A percentile compares a stretch with the other conserved stretches of the same genome.
phyloP scores from a whole-genome alignment of 2,113 vertebrate species.

The Oriolus oriolus region DNA sequence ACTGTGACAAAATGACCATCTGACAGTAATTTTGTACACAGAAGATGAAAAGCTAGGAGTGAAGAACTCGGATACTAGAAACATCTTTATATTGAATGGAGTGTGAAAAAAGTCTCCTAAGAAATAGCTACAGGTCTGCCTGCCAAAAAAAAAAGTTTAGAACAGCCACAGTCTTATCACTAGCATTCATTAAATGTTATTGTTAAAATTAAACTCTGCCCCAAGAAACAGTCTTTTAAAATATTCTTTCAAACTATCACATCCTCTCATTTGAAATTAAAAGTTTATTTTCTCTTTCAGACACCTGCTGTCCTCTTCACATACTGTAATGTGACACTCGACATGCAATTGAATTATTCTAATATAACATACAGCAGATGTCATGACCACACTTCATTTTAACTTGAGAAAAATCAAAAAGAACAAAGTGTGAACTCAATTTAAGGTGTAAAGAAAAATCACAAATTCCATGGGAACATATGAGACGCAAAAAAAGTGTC shows the following conservation, averaged over 20 bases:
- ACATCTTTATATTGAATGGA: background rate
- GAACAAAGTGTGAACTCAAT: conserved; percentile 57
- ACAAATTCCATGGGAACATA: conserved; percentile 30
- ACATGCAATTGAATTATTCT: conserved; percentile 57
- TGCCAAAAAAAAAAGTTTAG: conserved; percentile 11
- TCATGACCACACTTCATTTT: conserved; percentile 58
- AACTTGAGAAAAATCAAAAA: conserved; percentile 60
- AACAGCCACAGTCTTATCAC: background rate
- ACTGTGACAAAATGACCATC: conserved; percentile 50
- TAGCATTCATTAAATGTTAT: conserved; percentile 17
- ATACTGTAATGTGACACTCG: conserved; percentile 52
- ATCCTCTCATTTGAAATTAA: conserved; percentile 65
- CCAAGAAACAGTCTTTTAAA: conserved; percentile 21
- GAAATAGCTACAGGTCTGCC: conserved; percentile 23
- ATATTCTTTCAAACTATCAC: conserved; percentile 40
- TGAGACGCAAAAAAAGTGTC: background rate
- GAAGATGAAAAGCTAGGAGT: conserved; percentile 9
- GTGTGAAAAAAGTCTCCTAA: conserved; percentile 29
- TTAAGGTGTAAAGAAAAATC: conserved; percentile 58
- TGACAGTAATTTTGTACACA: conserved; percentile 12
- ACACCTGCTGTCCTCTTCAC: conserved; percentile 67
- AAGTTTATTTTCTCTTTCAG: conserved; percentile 65
- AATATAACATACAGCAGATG: conserved; percentile 62
- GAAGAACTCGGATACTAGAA: conserved; percentile 24
- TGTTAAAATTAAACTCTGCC: conserved; percentile 42